Percentiles rank a stretch among this genome's conserved stretches.
These are phyloP conservation scores for Ceratitis capitata DNA, from an alignment of 1,140 invertebrate species.

Conservation along the genomic window DNA sequence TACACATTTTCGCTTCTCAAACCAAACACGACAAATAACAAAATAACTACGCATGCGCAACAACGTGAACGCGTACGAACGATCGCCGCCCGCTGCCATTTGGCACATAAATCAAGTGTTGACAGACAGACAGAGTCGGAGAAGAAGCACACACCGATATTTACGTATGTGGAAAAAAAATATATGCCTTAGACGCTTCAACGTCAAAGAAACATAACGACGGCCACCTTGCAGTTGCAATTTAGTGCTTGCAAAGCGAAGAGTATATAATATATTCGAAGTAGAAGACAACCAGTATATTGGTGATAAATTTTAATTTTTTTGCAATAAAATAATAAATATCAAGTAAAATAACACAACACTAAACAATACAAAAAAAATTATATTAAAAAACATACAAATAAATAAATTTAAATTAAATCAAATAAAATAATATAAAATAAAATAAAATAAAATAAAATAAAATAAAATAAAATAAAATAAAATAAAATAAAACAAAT, in stretches of 20 bases:
- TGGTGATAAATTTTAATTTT: no score
- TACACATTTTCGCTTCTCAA: not conserved
- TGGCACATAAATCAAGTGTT: slow-evolving; percentile 37
- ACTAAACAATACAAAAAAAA: no score
- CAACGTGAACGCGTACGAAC: not conserved
- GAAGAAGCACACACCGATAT: not conserved
- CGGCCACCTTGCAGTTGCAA: slow-evolving; percentile 7
- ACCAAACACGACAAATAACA: not conserved
- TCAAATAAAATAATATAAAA: no score
- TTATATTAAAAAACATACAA: no score
- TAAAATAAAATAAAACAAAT: no score
- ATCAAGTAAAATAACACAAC: no score
- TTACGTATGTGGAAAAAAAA: no score
- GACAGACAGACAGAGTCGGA: slow-evolving; percentile 17
- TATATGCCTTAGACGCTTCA: not conserved
- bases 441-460: no score
- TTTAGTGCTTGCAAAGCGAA: not conserved
- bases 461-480: no score
- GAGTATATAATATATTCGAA: not conserved
- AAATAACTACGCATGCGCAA: slow-evolving; percentile 10
- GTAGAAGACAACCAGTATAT: no score
- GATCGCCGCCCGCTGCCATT: slow-evolving; percentile 28
- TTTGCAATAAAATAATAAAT: no score
- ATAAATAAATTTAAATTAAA: no score
- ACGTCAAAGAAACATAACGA: not conserved